A percentile compares a stretch with the other conserved stretches of the same genome.
phyloP scores from a whole-genome alignment of 2,797 vertebrate genomes.

The Dendrocincla fuliginosa region DNA sequence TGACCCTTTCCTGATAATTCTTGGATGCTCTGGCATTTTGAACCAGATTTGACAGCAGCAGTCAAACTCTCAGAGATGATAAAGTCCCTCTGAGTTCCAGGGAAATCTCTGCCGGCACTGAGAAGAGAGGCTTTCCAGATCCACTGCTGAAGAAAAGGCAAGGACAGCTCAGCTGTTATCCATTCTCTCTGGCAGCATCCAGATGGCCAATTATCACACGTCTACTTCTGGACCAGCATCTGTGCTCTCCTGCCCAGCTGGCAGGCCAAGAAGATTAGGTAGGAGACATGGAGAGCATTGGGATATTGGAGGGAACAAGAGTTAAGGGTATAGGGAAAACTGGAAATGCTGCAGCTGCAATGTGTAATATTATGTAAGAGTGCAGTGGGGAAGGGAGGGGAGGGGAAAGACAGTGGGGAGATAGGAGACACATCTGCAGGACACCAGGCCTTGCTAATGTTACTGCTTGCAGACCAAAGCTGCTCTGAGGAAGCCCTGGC shows the following conservation, averaged over 20 bases:
- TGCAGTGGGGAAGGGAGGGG: background rate
- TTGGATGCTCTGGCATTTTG: slow-evolving; percentile 16
- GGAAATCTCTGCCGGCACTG: slow-evolving; percentile 26
- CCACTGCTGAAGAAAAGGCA: background rate
- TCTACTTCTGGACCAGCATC: slow-evolving; percentile 67
- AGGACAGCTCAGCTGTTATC: slow-evolving; percentile 60
- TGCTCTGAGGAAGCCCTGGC: background rate
- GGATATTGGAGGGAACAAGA: slow-evolving; percentile 15
- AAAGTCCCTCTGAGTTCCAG: slow-evolving; percentile 42
- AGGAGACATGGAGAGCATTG: slow-evolving; percentile 33
- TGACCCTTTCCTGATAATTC: slow-evolving; percentile 13
- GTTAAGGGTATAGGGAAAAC: background rate
- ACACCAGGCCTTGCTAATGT: background rate
- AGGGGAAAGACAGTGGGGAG: background rate
- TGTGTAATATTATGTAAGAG: slow-evolving; percentile 37
- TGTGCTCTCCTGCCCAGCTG: slow-evolving; percentile 14
- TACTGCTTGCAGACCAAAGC: background rate
- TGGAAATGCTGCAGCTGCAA: slow-evolving; percentile 41
- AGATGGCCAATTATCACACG: slow-evolving; percentile 65
- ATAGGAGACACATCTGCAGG: slow-evolving; percentile 19
- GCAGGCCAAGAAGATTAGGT: slow-evolving; percentile 55
- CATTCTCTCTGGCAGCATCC: slow-evolving; percentile 48
- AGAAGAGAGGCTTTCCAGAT: slow-evolving; percentile 42
- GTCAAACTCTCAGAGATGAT: slow-evolving; percentile 16
- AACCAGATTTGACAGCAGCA: background rate